Evolutionary conservation across 2,113 vertebrate species (phyloP).

Genomic region (Rhizomys pruinosus): DNA sequence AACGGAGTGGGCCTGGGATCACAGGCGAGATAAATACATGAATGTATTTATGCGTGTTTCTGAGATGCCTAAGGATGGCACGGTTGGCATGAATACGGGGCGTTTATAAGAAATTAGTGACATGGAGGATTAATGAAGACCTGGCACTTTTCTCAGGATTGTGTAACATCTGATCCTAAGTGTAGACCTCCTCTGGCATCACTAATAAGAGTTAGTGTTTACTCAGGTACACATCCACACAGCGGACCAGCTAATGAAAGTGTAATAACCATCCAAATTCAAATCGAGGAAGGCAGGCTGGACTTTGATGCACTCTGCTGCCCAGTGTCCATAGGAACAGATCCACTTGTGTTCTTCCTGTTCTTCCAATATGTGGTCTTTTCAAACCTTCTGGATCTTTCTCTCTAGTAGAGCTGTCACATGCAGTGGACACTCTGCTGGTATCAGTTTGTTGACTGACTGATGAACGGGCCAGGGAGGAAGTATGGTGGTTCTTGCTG

Average conservation of each 20-base stretch:
- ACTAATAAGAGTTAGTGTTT: neutral
- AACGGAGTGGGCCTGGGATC: neutral
- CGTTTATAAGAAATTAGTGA: neutral
- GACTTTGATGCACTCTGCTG: neutral
- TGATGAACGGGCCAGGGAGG: neutral
- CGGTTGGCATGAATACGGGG: neutral
- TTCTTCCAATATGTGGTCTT: neutral
- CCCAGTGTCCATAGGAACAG: neutral
- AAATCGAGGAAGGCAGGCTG: neutral
- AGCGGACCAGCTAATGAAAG: neutral
- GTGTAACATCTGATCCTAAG: neutral
- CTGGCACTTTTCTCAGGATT: neutral
- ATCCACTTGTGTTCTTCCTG: neutral
- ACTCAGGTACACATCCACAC: fast-evolving
- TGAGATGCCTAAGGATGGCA: neutral
- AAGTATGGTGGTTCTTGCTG: neutral
- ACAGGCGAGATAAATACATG: neutral
- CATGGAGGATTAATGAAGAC: neutral
- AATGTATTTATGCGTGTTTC: neutral
- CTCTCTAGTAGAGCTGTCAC: neutral
- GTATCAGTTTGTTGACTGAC: neutral
- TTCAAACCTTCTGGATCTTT: neutral
- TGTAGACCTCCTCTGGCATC: neutral
- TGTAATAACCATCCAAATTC: neutral
- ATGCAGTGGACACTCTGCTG: neutral